A percentile compares a stretch with the other conserved stretches of the same genome.
Evolutionary conservation across 1,140 invertebrate species (phyloP).

Genomic region (Patella vulgata): DNA sequence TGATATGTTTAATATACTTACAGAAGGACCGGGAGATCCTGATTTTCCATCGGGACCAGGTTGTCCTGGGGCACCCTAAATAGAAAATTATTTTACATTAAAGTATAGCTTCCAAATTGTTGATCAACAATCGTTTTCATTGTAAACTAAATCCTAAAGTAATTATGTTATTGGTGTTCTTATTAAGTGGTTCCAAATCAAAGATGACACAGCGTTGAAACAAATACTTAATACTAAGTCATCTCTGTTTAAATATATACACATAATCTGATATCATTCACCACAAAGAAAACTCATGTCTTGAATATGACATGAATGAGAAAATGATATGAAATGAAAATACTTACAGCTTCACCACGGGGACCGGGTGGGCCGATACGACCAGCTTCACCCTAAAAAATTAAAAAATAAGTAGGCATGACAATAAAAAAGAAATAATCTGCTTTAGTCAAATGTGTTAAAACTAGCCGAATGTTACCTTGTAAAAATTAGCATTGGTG

Average conservation of each 20-base stretch:
- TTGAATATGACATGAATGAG: too few relatives aligned
- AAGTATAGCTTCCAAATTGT: background rate
- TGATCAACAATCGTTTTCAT: background rate
- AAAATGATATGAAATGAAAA: too few relatives aligned
- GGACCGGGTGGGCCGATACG: conserved; percentile 36
- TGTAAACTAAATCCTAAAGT: background rate
- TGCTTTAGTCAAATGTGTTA: background rate
- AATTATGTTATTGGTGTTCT: too few relatives aligned
- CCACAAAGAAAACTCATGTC: too few relatives aligned
- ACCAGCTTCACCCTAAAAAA: conserved; percentile 41
- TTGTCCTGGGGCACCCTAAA: conserved; percentile 65
- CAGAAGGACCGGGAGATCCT: conserved; percentile 79
- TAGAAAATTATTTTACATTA: background rate
- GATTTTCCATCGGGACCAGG: conserved; percentile 79
- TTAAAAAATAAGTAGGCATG: background rate
- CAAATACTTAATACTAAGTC: too few relatives aligned
- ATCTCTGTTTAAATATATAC: too few relatives aligned
- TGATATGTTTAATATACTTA: conserved; percentile 49
- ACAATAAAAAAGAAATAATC: conserved; percentile 1
- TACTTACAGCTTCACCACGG: conserved; percentile 43
- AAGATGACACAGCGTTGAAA: too few relatives aligned
- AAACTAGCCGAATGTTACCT: too few relatives aligned
- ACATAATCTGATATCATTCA: too few relatives aligned
- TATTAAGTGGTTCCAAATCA: too few relatives aligned
- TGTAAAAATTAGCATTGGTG: too few relatives aligned